Conservation (phyloP, 2,797 vertebrate genomes). For the Smutsia temminckii region DNA sequence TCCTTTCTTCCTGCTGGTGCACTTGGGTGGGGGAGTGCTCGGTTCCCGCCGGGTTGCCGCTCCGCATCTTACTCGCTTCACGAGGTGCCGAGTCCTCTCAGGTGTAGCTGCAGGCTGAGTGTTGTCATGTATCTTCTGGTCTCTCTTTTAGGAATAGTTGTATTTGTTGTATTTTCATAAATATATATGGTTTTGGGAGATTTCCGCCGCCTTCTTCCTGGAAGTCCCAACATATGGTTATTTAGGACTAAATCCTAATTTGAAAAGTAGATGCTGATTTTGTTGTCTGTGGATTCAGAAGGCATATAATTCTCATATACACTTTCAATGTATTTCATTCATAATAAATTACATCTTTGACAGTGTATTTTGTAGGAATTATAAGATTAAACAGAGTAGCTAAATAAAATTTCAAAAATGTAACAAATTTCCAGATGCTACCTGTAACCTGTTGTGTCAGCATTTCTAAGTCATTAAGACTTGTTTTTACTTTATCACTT, state of each 20-base stretch:
- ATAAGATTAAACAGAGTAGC: neutral
- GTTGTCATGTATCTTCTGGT: too few species aligned
- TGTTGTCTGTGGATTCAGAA: neutral
- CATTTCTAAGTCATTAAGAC: neutral
- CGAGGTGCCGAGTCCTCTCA: too few species aligned
- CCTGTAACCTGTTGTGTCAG: neutral
- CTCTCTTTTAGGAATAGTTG: too few species aligned
- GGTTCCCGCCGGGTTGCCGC: too few species aligned
- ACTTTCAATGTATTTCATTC: neutral
- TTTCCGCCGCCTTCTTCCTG: too few species aligned
- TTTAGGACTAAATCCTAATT: neutral
- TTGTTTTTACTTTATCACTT: neutral
- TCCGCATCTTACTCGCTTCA: too few species aligned
- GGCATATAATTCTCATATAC: neutral
- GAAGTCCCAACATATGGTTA: neutral
- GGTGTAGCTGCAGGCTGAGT: too few species aligned
- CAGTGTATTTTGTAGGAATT: neutral
- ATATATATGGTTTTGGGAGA: too few species aligned
- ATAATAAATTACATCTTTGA: neutral
- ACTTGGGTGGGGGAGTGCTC: too few species aligned
- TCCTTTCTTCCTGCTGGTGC: too few species aligned
- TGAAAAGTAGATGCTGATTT: neutral
- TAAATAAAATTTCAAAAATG: neutral
- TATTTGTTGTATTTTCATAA: too few species aligned
- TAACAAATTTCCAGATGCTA: neutral